Conservation (phyloP, 1,140 invertebrate genomes). For the Nebria ingens region DNA sequence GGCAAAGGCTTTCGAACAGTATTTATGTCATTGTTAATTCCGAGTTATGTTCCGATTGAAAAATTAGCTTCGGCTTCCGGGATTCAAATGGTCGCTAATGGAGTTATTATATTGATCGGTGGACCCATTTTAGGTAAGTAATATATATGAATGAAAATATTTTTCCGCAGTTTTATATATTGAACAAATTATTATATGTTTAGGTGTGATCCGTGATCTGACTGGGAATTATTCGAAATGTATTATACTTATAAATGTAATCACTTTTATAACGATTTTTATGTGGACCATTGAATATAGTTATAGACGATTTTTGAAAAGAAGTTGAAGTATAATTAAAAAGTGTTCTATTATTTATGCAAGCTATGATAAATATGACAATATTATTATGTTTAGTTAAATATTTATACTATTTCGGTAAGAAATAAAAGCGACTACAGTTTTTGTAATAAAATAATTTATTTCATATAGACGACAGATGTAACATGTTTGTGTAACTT, state of each 20-base stretch:
- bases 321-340: too few species aligned
- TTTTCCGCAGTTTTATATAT: neutral
- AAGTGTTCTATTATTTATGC: too few species aligned
- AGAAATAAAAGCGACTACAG: too few species aligned
- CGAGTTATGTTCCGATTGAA: constrained; percentile 50
- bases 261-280: constrained; percentile 32
- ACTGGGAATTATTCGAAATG: constrained; percentile 33
- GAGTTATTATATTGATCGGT: constrained; percentile 27
- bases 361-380: too few species aligned
- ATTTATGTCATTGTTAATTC: constrained; percentile 54
- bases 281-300: constrained; percentile 31
- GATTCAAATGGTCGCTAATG: constrained; percentile 48
- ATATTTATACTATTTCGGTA: too few species aligned
- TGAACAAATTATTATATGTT: constrained; percentile 11
- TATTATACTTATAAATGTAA: constrained; percentile 34
- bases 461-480: too few species aligned
- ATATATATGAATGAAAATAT: neutral
- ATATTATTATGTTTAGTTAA: too few species aligned
- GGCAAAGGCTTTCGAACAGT: constrained; percentile 55
- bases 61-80: constrained; percentile 50
- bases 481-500: too few species aligned
- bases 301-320: too few species aligned
- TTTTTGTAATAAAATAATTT: too few species aligned
- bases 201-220: constrained; percentile 35
- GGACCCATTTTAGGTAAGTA: constrained; percentile 24